These are phyloP conservation scores for Drosophila ogumai DNA, from an alignment of 1,140 invertebrate species.

Conservation along the genomic window DNA sequence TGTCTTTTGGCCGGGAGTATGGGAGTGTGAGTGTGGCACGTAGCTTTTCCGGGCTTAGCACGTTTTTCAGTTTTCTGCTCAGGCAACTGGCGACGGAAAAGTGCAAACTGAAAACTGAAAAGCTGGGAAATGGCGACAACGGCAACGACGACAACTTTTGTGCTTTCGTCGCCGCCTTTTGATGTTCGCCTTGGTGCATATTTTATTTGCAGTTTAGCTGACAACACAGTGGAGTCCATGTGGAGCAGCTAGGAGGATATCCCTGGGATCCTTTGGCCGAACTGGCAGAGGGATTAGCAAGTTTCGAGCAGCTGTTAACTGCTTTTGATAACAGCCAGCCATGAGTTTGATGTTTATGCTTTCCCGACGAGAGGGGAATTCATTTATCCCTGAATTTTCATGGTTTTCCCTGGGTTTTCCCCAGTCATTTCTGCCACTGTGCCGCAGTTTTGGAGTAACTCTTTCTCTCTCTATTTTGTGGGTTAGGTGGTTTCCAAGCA, in stretches of 20 bases:
- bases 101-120: slow-evolving; percentile 29
- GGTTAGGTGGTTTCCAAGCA: slow-evolving; percentile 29
- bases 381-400: background rate
- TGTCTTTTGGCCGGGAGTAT: slow-evolving; percentile 8
- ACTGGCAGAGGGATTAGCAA: slow-evolving; percentile 36
- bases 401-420: background rate
- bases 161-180: slow-evolving; percentile 73
- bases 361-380: background rate
- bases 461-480: slow-evolving; percentile 21
- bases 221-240: slow-evolving; percentile 61
- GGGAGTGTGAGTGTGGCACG: slow-evolving; percentile 52
- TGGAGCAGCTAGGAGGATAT: background rate
- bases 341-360: slow-evolving; percentile 24
- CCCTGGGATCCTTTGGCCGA: slow-evolving; percentile 6
- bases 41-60: slow-evolving; percentile 74
- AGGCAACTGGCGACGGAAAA: slow-evolving; percentile 46
- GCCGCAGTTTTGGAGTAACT: slow-evolving; percentile 11
- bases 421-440: slow-evolving; percentile 26
- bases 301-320: slow-evolving; percentile 45
- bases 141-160: slow-evolving; percentile 61
- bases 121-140: slow-evolving; percentile 21
- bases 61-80: slow-evolving; percentile 56
- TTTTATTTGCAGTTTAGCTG: slow-evolving; percentile 80
- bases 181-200: slow-evolving; percentile 77
- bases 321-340: slow-evolving; percentile 27